Evolutionary conservation across 2,113 vertebrate genomes (phyloP), one percentile per base, ranked within the genome.

Genomic region (Epinephelus lanceolatus): DNA sequence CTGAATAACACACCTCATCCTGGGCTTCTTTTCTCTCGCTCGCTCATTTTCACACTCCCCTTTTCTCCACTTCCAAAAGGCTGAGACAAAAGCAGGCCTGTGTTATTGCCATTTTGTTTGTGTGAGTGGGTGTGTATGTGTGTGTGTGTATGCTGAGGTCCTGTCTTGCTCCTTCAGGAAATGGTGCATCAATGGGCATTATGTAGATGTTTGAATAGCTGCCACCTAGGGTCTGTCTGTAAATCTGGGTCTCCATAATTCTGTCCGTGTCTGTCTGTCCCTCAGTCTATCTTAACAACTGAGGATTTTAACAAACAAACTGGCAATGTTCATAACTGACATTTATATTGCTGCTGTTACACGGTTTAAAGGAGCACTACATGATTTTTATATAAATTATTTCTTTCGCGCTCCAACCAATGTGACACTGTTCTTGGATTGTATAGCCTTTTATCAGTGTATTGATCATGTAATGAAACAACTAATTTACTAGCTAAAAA

Each of bases 1-100:
- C 94, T 93, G 95, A 96, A 96, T 96, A 94, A 94, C 94, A 94
- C 93, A 94, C 92, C 93, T 94, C 95, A 92, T 95, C 93, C 91
- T 87, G 90, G 62, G 77, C 85, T 84, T 88, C 93, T 95, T 94
- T 92, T 90, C 84, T 88, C 93, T 92, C 65, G 82, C 83, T 86
- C 91, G 70, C 90, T 93, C 93, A 94, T 95, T 95, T 93, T 96
- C 95, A 93, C 94, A 91, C 93, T 88, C 90, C 87, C 82, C 89
- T 94, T 94, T 92, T 93, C 93, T 93, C 80, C 78, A 79, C 94
- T 93, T 94, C 89, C 94, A 95, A 91, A 91, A 91, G 88, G 76
- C 86, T 92, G 90, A 91, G 92, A 93, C 92, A 91, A 93, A 94
- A 78, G 92, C 51, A 59, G 67, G 73, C 63, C 80, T 85, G 90